Base-by-base conservation (phyloP, 2,113 vertebrate species). In the Eptesicus fuscus region DNA sequence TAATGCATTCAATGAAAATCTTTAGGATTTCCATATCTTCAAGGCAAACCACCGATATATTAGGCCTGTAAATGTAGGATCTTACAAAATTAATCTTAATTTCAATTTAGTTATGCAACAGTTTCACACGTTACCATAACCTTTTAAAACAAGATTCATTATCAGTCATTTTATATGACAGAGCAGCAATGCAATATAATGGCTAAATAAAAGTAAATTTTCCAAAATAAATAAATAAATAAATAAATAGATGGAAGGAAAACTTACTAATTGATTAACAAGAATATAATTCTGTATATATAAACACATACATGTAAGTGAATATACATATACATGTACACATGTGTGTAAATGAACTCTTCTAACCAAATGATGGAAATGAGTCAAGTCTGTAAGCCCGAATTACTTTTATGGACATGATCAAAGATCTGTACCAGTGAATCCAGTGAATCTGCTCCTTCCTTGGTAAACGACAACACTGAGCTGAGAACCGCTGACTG, bases 111-210 rank as follows among this genome's bases (percentile, higher is more conserved):
- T 17, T 22, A 35, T 35, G 65, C 4, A 88, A 79, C 5, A 93
- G 25, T 63, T 67, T 67, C 49, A 96, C 14, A 61, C 11, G 42
- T 74, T 65, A 85, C 47, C n/a, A 77, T 9, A 80, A 23, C 13
- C n/a, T 88, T 91, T 91, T 85, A 94, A 76, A 94, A 76, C 3
- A 82, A 85, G 47, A 63, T n/a, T 69, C 53, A 53, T 51, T 69
- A 65, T 59, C 56, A 77, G 49, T 32, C 51, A 65, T 44, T 65
- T 80, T 79, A 82, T 6, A 32, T 2, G 30, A 16, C 30, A 87
- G 0, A 71, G 77, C 11, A 40, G 35, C 30, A 89, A 59, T 56
- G 30, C 4, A 85, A 20, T 79, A 32, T 28, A 76, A 82, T 56
- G 59, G 30, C 35, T 85, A 67, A 61, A 35, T 63, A 70, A 74